Percentiles rank a stretch among this genome's conserved stretches.
Conservation (phyloP, 1,140 invertebrate genomes). For the Ips typographus region DNA sequence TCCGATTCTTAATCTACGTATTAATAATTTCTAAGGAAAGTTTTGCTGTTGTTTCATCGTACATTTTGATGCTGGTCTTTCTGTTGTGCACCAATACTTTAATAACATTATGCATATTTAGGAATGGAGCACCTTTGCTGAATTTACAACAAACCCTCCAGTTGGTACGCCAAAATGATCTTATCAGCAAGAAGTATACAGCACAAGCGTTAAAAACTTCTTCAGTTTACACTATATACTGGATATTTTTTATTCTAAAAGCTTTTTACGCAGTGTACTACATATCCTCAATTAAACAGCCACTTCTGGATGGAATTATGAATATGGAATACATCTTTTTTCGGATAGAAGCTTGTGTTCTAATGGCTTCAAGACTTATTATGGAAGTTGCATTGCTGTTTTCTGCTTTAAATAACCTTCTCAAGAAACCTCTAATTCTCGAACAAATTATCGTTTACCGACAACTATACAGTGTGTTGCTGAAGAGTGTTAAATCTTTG, state of each 20-base stretch:
- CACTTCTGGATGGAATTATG: neutral
- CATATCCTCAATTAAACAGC: neutral
- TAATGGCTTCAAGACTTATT: neutral
- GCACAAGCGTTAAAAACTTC: no score
- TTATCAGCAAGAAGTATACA: no score
- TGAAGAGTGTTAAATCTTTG: neutral
- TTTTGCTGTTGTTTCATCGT: no score
- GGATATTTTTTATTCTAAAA: neutral
- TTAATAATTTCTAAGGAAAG: no score
- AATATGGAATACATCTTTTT: neutral
- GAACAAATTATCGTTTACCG: neutral
- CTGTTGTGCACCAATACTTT: no score
- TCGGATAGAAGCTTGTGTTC: neutral
- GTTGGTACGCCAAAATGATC: no score
- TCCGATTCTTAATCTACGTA: no score
- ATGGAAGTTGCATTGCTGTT: neutral
- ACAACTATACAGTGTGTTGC: neutral
- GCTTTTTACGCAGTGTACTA: neutral
- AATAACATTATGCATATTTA: no score
- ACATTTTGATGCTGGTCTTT: no score
- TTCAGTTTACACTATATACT: neutral
- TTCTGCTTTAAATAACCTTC: neutral
- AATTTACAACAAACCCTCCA: no score
- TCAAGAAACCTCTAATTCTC: neutral
- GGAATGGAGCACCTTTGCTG: no score